Evolutionary conservation across 2,797 vertebrate species (phyloP), one percentile per base, ranked within the genome.

Genomic region (Spinibarbus caldwelli): DNA sequence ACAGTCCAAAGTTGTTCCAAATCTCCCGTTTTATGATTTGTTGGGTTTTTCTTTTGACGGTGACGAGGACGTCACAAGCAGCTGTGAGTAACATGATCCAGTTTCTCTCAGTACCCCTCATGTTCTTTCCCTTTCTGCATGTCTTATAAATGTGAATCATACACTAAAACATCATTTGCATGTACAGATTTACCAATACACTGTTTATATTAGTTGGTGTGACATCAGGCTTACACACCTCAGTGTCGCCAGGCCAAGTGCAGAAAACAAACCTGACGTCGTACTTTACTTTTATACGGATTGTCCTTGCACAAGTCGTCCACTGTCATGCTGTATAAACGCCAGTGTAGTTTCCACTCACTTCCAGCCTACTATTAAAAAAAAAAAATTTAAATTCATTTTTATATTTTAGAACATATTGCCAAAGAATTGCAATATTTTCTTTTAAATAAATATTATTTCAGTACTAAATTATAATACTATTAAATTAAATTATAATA

Each of bases 1-100:
- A 85, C 83, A 71, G 29, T 85, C n/a, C 11, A 2, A 31, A 68
- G 82, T 45, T 77, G 1, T 84, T 71, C 34, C 31, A 31, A 36
- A 77, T 49, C 1, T 78, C 11, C 26, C 1, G 0, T 57, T 71
- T 47, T 78, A 78, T 62, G 49, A 78, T 59, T 23, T 71, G 72
- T 76, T 62, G 45, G 68, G 47, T 17, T 57, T 43, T 84, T 57
- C 62, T 78, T 38, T 68, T 78, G 19, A 49, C 12, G 15, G 23
- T 49, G 31, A 4, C 1, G 5, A 71, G 21, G 83, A 45, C 38
- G 76, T 72, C 76, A 85, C 49, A 31, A 82, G 80, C 45, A 54
- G 62, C 66, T 79, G 38, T 85, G 66, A 85, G 66, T 59, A 72
- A 71, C 12, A 45, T 9, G 7, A 41, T 19, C 34, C 52, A 62